Evolutionary conservation across 2,113 vertebrate genomes (phyloP).

Genomic region (Erythrolamprus reginae): DNA sequence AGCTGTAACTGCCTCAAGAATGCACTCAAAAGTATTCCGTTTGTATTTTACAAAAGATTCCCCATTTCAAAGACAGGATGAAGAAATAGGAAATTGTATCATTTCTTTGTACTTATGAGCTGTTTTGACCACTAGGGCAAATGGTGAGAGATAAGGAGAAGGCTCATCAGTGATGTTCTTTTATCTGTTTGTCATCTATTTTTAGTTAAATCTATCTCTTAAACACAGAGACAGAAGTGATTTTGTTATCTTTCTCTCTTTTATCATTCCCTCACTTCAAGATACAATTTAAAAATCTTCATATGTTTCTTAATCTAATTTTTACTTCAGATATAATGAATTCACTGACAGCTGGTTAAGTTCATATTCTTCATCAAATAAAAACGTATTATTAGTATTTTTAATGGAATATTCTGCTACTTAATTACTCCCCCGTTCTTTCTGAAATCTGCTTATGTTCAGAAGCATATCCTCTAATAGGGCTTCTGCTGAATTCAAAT

Average conservation of each 20-base stretch:
- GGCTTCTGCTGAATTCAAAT: neutral
- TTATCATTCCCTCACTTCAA: neutral
- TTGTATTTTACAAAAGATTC: neutral
- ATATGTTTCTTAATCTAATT: neutral
- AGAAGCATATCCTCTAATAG: neutral
- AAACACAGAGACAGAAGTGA: neutral
- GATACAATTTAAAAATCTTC: neutral
- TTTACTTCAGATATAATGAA: neutral
- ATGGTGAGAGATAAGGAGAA: neutral
- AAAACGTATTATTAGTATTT: neutral
- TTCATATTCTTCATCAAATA: neutral
- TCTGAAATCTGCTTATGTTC: neutral
- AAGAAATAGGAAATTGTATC: neutral
- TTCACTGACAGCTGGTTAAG: neutral
- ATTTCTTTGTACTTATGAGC: neutral
- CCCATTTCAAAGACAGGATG: neutral
- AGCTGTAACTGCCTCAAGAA: neutral
- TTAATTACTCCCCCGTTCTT: neutral
- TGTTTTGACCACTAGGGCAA: neutral
- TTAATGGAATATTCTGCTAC: neutral
- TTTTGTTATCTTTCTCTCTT: neutral
- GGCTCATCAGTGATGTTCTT: neutral
- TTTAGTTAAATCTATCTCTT: neutral
- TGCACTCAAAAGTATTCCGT: neutral
- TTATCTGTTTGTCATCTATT: neutral